Conservation (phyloP, 2,888 invertebrate genomes). For the Drosophila eohydei region DNA sequence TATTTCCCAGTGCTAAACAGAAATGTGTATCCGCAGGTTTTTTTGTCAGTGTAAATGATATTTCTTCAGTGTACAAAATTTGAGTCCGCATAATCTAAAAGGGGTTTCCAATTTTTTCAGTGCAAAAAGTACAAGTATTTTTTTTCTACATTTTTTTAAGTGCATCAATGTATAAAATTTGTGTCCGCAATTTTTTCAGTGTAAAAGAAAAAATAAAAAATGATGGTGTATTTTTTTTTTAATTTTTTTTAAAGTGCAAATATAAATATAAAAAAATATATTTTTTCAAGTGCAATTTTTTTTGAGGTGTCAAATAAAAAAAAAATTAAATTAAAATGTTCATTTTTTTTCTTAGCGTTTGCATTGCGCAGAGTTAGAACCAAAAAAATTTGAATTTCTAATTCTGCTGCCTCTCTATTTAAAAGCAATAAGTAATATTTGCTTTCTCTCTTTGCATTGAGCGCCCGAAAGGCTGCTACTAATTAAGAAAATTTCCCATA, state of each 20-base stretch:
- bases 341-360: constrained; percentile 4
- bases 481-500: constrained; percentile 6
- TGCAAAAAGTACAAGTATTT: background rate
- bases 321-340: background rate
- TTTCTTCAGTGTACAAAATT: constrained; percentile 26
- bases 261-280: background rate
- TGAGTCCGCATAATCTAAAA: constrained; percentile 20
- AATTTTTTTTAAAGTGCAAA: constrained; percentile 30
- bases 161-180: constrained; percentile 22
- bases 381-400: background rate
- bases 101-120: constrained; percentile 6
- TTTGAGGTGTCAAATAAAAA: background rate
- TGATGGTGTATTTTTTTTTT: constrained; percentile 5
- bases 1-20: constrained; percentile 23
- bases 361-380: constrained; percentile 17
- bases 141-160: constrained; percentile 28
- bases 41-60: constrained; percentile 27
- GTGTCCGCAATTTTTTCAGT: constrained; percentile 42
- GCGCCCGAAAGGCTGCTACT: constrained; percentile 26
- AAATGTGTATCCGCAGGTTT: constrained; percentile 15
- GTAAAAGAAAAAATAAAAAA: constrained; percentile 4
- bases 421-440: constrained; percentile 2
- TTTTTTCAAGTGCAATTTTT: constrained; percentile 29
- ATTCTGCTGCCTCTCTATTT: constrained; percentile 13
- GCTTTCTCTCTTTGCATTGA: background rate